Evolutionary conservation across 2,113 vertebrate genomes (phyloP).

Genomic region (Triplophysa siluroides): DNA sequence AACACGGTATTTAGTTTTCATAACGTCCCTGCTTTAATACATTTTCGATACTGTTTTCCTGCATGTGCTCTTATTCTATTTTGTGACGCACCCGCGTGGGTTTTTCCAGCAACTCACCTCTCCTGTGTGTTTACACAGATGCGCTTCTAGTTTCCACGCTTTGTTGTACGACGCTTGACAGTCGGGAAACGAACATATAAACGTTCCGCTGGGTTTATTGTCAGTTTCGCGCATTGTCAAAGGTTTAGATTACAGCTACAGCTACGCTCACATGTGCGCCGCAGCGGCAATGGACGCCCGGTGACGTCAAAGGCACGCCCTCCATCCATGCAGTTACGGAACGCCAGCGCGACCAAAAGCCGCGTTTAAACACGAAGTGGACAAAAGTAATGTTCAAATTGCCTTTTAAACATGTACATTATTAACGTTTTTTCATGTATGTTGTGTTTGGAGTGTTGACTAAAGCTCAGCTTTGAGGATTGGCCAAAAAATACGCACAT

Average conservation of each 20-base stretch:
- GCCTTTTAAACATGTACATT: too few species aligned
- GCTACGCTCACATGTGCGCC: background rate
- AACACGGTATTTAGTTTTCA: too few species aligned
- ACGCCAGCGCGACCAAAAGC: background rate
- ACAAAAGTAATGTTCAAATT: too few species aligned
- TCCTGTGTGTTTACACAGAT: constrained; percentile 85
- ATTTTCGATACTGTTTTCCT: too few species aligned
- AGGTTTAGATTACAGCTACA: background rate
- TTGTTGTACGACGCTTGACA: constrained; percentile 77
- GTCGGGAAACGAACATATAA: constrained; percentile 79
- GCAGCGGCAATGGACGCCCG: background rate
- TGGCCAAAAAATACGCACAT: too few species aligned
- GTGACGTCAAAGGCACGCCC: background rate
- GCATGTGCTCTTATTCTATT: too few species aligned
- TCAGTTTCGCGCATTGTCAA: background rate
- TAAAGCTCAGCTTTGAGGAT: too few species aligned
- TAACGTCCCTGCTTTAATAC: too few species aligned
- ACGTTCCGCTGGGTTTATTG: constrained; percentile 36
- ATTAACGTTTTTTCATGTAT: too few species aligned
- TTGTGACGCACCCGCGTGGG: background rate
- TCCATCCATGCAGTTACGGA: background rate
- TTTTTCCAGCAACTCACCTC: constrained; percentile 64
- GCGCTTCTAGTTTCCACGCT: constrained; percentile 77
- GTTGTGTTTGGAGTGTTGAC: too few species aligned
- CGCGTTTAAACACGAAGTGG: too few species aligned